Evolutionary conservation across 2,797 vertebrate species (phyloP).

Genomic region (Anguilla marmorata): DNA sequence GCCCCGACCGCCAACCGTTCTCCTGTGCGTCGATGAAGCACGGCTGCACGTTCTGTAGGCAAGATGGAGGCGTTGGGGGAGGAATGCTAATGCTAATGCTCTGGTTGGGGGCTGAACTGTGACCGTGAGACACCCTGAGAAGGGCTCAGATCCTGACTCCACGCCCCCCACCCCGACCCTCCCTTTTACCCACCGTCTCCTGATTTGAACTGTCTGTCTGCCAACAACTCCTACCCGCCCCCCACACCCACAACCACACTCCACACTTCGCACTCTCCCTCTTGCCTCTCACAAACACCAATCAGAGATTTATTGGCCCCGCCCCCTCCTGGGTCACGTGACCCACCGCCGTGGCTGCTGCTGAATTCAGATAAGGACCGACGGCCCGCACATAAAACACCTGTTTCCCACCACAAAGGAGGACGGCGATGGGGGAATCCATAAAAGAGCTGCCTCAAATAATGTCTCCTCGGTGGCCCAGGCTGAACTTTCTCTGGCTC

Average conservation of each 20-base stretch:
- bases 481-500: neutral
- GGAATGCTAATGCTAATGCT: constrained; percentile 5
- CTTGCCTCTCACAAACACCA: neutral
- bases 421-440: neutral
- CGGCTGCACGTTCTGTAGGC: neutral
- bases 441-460: neutral
- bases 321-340: neutral
- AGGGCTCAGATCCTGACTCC: neutral
- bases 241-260: neutral
- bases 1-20: neutral
- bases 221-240: neutral
- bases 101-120: constrained; percentile 9
- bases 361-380: neutral
- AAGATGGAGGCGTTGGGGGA: neutral
- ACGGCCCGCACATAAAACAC: neutral
- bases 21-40: neutral
- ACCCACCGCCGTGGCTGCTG: neutral
- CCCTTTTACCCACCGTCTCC: neutral
- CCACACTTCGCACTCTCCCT: neutral
- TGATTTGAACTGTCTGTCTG: constrained; percentile 23
- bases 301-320: neutral
- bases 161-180: neutral
- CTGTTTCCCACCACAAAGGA: neutral
- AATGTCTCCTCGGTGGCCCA: neutral
- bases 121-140: neutral